Base-by-base conservation (phyloP, 2,113 vertebrate species). In the Albula goreensis region DNA sequence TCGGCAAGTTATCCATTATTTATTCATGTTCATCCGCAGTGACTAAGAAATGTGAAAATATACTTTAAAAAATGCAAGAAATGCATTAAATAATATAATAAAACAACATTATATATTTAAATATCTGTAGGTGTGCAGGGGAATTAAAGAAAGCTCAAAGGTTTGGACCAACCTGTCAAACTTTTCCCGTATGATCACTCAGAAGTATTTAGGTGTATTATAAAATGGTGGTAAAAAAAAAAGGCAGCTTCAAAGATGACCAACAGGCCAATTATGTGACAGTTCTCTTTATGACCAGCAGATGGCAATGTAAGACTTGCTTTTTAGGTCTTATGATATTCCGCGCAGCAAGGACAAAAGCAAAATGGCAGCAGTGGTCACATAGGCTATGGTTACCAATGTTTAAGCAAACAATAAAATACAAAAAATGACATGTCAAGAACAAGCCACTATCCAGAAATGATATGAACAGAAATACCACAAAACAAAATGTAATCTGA, bases 301-400 rank as follows among this genome's bases (percentile, higher is more conserved):
- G 94, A 86, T 90, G 93, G 92, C 90, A 77, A 86, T 89, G 56
- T 70, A 51, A 70, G 56, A 87, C 84, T 41, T 81, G 78, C 6
- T 25, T 79, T 49, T 79, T 12, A 49, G 78, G 49, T 50, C 41
- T 17, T 41, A 52, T 3, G 31, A 52, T n/a, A 81, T 81, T 19
- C 3, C 19, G 9, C 8, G 0, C 49, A 11, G 12, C 8, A 13
- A 9, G 17, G 22, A 51, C 25, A 19, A 74, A 74, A 2, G 2
- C n/a, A 74, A 74, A 31, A 74, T 74, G 70, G 70, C 70, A 74
- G 70, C 70, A 25, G 6, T 19, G 11, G 15, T 51, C 19, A n/a
- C 50, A 52, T 11, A n/a, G 5, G 50, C 53, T 13, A 50, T 53
- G 22, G n/a, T 52, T 25, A 53, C 19, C 50, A 53, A 52, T 56